Evolutionary conservation across 2,888 invertebrate species (phyloP).

Genomic region (Melangyna quadrimaculata): DNA sequence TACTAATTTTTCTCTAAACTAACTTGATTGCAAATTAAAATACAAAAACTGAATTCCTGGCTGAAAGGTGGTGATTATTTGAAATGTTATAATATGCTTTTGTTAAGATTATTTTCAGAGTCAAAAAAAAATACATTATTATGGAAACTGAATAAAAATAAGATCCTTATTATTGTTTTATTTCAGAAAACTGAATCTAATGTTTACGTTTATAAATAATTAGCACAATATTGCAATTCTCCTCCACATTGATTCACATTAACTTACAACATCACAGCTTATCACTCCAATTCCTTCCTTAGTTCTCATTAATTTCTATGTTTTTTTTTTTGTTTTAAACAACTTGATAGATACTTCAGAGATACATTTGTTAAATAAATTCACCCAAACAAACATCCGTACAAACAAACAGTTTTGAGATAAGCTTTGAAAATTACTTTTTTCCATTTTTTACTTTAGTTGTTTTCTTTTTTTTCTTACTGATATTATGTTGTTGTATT

Average conservation of each 20-base stretch:
- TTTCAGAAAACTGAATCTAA: too few relatives aligned
- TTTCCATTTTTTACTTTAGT: not conserved
- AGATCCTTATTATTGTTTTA: too few relatives aligned
- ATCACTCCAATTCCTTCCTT: not conserved
- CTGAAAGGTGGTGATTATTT: too few relatives aligned
- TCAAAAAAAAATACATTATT: too few relatives aligned
- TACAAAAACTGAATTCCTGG: too few relatives aligned
- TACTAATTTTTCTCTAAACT: too few relatives aligned
- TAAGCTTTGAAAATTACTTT: constrained; percentile 50
- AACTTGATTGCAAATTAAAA: too few relatives aligned
- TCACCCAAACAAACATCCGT: constrained; percentile 25
- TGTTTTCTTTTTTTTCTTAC: constrained; percentile 5
- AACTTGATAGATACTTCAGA: not conserved
- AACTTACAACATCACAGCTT: not conserved
- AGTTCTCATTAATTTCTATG: constrained; percentile 40
- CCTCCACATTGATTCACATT: not conserved
- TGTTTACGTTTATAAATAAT: not conserved
- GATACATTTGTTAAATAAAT: constrained; percentile 1
- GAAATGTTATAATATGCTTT: too few relatives aligned
- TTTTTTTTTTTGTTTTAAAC: constrained; percentile 12
- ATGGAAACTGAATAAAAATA: too few relatives aligned
- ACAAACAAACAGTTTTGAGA: constrained; percentile 18
- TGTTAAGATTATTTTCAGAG: too few relatives aligned
- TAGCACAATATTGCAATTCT: not conserved
- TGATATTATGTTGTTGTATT: constrained; percentile 20